Base-by-base conservation (phyloP, 2,888 invertebrate species). In the Apotomis capreana region DNA sequence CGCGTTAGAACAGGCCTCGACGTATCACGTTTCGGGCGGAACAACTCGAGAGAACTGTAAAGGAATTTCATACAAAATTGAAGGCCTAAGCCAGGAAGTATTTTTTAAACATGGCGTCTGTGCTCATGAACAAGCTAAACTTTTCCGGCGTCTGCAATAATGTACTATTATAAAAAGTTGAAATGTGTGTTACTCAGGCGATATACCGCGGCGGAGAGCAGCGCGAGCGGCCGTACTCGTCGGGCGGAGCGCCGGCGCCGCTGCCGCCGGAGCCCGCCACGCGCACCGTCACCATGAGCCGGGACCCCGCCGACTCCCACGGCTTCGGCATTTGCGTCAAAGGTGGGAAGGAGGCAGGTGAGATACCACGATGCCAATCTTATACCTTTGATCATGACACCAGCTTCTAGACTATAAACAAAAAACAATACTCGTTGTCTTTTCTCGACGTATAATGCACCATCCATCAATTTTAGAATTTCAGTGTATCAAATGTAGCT, bases 311-410 rank as follows among this genome's bases (percentile, higher is more conserved):
- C 85, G 95, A 95, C 79, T 95, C 95, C 60, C 97, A 97, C 87
- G 97, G 97, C 74, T 97, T 97, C 91, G 97, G 97, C 75, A 97
- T 97, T 84, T 97, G 97, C 94, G 97, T 97, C 86, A 97, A 97
- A 91, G 97, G 97, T 83, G 97, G 97, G 80, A 97, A 97, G 92
- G 97, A 97, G 89, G 96, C 97, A 89, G 97, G 97, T 97, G 87
- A 86, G 87, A 72, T 40, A 62, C 68, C 72, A 68, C 72, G 68
- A 72, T 72, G 68, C 68, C 68, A 68, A 44, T 59, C 52, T 68
- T 68, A 68, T 72, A 72, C 72, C 46, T 71, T 51, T 68, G 5
- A 71, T 71, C 71, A 51, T 62, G 26, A 57, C 59, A 57, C 46
- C 3, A 55, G 71, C 67, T 71, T 62, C 26, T 71, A 71, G 70